Evolutionary conservation across 2,888 invertebrate species (phyloP).

Genomic region (Osmoderma eremita): DNA sequence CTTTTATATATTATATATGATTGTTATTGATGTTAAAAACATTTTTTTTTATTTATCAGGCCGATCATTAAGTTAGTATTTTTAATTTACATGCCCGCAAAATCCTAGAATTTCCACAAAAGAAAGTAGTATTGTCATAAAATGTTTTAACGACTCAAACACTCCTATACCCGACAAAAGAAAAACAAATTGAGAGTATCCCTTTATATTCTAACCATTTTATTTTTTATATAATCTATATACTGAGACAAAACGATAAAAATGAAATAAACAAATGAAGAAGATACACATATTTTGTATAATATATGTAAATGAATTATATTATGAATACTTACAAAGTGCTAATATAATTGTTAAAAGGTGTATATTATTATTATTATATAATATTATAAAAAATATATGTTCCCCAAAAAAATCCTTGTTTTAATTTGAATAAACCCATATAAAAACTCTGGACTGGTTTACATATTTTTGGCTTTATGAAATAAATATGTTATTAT

Average conservation of each 20-base stretch:
- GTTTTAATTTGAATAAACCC: neutral
- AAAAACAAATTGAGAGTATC: neutral
- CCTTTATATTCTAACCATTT: slow-evolving; percentile 35
- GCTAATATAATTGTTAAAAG: slow-evolving; percentile 45
- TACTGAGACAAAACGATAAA: slow-evolving; percentile 20
- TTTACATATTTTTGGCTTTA: no score
- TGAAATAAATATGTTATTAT: no score
- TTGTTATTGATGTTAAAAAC: slow-evolving; percentile 11
- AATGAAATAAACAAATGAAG: slow-evolving; percentile 16
- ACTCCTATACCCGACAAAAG: slow-evolving; percentile 18
- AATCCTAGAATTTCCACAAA: no score
- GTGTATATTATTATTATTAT: slow-evolving; percentile 43
- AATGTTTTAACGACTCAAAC: slow-evolving; percentile 40
- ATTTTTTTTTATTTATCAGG: neutral
- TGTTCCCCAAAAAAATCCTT: slow-evolving; percentile 30
- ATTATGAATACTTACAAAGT: slow-evolving; percentile 42
- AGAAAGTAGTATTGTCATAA: no score
- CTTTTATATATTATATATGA: neutral
- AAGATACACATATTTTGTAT: slow-evolving; percentile 42
- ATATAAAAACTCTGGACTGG: no score
- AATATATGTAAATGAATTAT: slow-evolving; percentile 40
- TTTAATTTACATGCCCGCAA: no score
- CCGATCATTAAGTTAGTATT: neutral
- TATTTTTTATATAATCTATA: slow-evolving; percentile 43
- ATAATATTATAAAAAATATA: slow-evolving; percentile 38